Evolutionary conservation across 2,113 vertebrate genomes (phyloP), one percentile per base, ranked within the genome.

Genomic region (Neomonachus schauinslandi): DNA sequence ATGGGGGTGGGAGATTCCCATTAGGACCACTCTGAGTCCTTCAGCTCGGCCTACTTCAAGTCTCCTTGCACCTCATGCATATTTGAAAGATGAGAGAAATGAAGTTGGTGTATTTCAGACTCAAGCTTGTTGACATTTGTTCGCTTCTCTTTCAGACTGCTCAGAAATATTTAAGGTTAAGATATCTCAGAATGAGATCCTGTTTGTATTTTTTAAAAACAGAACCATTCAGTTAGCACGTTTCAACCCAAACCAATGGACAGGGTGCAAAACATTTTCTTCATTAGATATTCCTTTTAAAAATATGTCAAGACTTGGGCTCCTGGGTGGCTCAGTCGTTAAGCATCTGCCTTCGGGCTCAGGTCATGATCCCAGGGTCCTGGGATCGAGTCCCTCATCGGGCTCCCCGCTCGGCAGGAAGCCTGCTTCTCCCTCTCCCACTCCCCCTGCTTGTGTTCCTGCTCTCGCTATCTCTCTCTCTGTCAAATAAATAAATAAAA

Each of bases 181-280:
- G 74, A 21, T 93, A 85, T 76, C 94, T 97, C 7, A 0, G 80
- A 39, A 72, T 93, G 57, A 95, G 92, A 97, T 95, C 89, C 88
- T 97, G 80, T 97, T 93, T 97, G 91, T 97, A 39, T 92, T 92
- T 96, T 93, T 95, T 89, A 46, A 94, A 97, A 95, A 92, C 57
- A 83, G 67, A 94, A 63, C 92, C 74, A 76, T 86, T 72, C 92
- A 95, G 76, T 84, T 69, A 96, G 80, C n/a, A 67, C 65, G 74
- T 95, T 95, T 93, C 81, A 96, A 53, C 46, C 83, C 74, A 96
- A 89, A 89, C 80, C 74, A 55, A 1, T 96, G 67, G 65, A 72
- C 53, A 88, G 94, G 71, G 71, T 95, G 8, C 55, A 97, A 96
- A 97, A 94, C 63, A 96, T 96, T 80, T 94, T 74, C 71, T 87